Base-by-base conservation (phyloP, 2,113 vertebrate species). In the Perca schrenkii region DNA sequence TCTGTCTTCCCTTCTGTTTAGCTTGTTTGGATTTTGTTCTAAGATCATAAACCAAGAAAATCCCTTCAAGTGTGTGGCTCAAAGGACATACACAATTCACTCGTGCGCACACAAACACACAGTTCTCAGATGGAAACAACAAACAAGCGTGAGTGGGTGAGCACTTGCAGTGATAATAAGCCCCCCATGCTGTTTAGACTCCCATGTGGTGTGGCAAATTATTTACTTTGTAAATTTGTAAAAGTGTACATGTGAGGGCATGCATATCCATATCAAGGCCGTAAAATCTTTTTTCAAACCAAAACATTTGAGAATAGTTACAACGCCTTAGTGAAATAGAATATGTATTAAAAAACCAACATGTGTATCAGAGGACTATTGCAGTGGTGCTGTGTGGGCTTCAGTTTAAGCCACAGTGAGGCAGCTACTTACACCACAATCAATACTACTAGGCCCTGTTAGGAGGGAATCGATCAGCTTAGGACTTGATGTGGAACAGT, bases 401-500 rank as follows among this genome's bases (percentile, higher is more conserved):
- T 79, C 83, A 40, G 68, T 80, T 40, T 90, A 86, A 90, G 83
- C 86, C 91, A 86, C 88, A 92, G 84, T 57, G 10, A 82, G 81
- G 87, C 89, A 89, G 90, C 88, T 93, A 91, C 93, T 93, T 94
- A 94, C 87, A 80, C 77, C 76, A 53, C 83, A 46, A 94, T 95
- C 93, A 90, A 95, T 95, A 91, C 85, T 82, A 92, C 92, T 79
- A 90, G 80, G 90, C 82, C 78, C 87, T 87, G 90, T 92, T 90
- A 86, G 89, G 83, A 91, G 88, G 75, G 70, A 86, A 94, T 95
- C 94, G 91, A 95, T 95, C 89, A 88, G 88, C 86, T 91, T 74
- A 80, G 83, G 83, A 87, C 82, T 86, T 89, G 84, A 93, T 93
- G 83, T 90, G 85, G 76, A 90, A 88, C 86, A 67, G 74, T 91